Evolutionary conservation across 1,140 invertebrate species (phyloP), one percentile per base, ranked within the genome.

Genomic region (Phthorimaea operculella): DNA sequence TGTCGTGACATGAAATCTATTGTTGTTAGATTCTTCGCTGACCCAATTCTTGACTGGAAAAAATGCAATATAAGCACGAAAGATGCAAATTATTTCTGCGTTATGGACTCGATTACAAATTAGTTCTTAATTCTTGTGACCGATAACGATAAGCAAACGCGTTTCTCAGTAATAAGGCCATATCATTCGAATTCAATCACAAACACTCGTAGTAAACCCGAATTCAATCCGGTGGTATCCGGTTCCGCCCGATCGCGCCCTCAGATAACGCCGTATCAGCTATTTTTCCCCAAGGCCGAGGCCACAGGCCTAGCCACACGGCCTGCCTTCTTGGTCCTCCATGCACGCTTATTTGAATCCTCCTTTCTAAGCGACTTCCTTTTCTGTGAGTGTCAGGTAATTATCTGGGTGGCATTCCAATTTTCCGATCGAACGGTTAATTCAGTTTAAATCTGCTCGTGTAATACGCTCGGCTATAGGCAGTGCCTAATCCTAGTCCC

Each of bases 361-460:
- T 73, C 67, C 66, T 76, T 80, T 73, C 74, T 75, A 68, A 74
- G 68, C 66, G 74, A 73, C 73, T 81, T 83, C 78, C 78, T 83
- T 76, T 79, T 79, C 82, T 85, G 82, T 85, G 78, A 83, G 79
- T 85, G 82, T 85, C 82, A 85, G 82, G 79, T 85, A 85, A 85
- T 85, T 85, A 85, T 85, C 82, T 85, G 73, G 83, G 82, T 82
- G 82, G 79, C 79, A 80, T 85, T 83, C 79, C 82, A 85, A 83
- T 85, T 85, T 85, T 85, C 79, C 82, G 79, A 83, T 83, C 77
- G 79, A 85, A 83, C 70, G 79, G 79, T 76, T 81, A 85, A 83
- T 80, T 85, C 82, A 82, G 74, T 85, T 83, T 84, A 84, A 84
- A 82, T 84, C 79, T 83, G 72, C 80, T 77, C 79, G 78, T 75